Base-by-base conservation (phyloP, 2,113 vertebrate genomes). In the Ancistrus triradiatus region DNA sequence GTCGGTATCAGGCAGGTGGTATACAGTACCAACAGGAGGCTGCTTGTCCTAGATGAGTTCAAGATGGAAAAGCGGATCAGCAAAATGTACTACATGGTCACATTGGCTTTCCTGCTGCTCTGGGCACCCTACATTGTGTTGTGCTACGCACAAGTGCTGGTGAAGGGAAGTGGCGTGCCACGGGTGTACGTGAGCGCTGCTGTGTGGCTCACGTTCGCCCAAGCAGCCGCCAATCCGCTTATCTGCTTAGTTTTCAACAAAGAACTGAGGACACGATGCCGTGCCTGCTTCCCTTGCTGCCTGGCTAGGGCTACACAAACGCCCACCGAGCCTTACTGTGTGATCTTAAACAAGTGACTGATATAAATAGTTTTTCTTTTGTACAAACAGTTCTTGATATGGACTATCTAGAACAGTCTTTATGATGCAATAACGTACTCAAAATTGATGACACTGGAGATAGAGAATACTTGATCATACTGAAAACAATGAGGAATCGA, bases 31-130 rank as follows among this genome's bases (percentile, higher is more conserved):
- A 92, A 90, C 81, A 90, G 93, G 81, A 85, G 94, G 82, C 89
- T 98, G 48, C 87, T 98, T 63, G 93, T 95, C 64, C 81, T 98
- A 64, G 95, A 98, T 73, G 95, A 98, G 75, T 97, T 98, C 75
- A 98, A 98, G 80, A 95, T 83, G 72, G 95, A 98, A 83, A 98
- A 98, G 65, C 87, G 95, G 69, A 91, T 98, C 68, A 91, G 95
- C 78, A 94, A 91, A 86, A 97, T 97, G 94, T 98, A 91, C 84
- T 98, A 97, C 79, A 90, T 95, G 82, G 90, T 98, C 80, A 98
- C 95, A 3, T 87, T 98, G 76, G 84, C 91, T 50, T 98, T 97
- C 78, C 78, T 97, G 68, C 69, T 96, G 2, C 87, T 98, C 64
- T 98, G 95, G 95, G 91, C 90, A 7, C 95, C 95, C 1, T 98